Percentiles rank a stretch among this genome's conserved stretches.
phyloP scores from a whole-genome alignment of 2,888 invertebrate species.

The Eubasilissa splendida region DNA sequence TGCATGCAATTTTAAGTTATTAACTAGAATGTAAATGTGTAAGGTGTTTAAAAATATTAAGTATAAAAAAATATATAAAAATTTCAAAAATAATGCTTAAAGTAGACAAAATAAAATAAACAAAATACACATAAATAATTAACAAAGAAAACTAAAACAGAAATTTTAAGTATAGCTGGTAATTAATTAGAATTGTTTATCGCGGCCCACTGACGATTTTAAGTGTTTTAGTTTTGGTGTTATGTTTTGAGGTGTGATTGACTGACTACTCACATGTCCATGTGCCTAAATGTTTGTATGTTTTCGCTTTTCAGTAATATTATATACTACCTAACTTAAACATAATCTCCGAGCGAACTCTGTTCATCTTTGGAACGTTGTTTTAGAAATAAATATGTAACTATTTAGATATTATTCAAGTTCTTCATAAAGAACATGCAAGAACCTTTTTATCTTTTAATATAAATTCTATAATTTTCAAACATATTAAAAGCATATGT shows the following conservation, averaged over 20 bases:
- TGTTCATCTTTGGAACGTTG: too few relatives aligned
- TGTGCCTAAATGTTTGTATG: slow-evolving; percentile 54
- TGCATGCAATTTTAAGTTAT: slow-evolving; percentile 13
- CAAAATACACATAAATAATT: background rate
- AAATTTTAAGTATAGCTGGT: background rate
- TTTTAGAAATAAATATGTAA: too few relatives aligned
- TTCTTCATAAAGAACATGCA: too few relatives aligned
- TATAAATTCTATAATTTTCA: too few relatives aligned
- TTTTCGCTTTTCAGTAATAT: slow-evolving; percentile 41
- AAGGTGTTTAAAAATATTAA: slow-evolving; percentile 36
- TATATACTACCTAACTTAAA: slow-evolving; percentile 19
- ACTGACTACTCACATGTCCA: slow-evolving; percentile 45
- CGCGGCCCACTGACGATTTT: slow-evolving; percentile 1
- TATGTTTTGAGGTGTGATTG: slow-evolving; percentile 44
- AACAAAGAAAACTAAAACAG: background rate
- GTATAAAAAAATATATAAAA: slow-evolving; percentile 5
- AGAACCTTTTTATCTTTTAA: too few relatives aligned
- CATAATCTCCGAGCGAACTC: background rate
- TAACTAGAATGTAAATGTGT: slow-evolving; percentile 13
- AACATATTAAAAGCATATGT: too few relatives aligned
- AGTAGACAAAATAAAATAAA: slow-evolving; percentile 24
- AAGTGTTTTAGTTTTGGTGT: slow-evolving; percentile 38
- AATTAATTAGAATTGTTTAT: background rate
- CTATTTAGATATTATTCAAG: too few relatives aligned
- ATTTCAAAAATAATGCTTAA: background rate